Conservation (phyloP, 2,888 invertebrate genomes). For the Gibbula magus region DNA sequence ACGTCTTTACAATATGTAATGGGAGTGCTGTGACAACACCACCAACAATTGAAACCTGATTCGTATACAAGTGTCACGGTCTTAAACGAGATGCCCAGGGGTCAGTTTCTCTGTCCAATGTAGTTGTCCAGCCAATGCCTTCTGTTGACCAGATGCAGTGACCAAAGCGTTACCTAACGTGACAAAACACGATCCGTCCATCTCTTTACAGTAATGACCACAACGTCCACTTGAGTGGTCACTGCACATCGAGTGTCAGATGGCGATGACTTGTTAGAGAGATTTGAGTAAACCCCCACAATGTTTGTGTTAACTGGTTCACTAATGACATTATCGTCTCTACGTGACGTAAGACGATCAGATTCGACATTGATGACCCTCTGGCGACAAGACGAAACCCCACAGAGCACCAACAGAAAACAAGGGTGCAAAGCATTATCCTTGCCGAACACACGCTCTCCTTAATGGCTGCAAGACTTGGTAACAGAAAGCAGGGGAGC, state of each 20-base stretch:
- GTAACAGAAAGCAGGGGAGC: not conserved
- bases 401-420: slow-evolving; percentile 8
- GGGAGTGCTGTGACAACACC: too few relatives aligned
- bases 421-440: not conserved
- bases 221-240: not conserved
- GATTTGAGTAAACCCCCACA: not conserved
- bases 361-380: not conserved
- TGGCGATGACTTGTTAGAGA: not conserved
- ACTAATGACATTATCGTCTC: slow-evolving; percentile 10
- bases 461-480: not conserved
- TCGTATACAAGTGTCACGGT: too few relatives aligned
- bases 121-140: too few relatives aligned
- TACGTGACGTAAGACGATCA: not conserved
- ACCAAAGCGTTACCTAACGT: too few relatives aligned
- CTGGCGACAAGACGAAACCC: not conserved
- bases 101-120: too few relatives aligned
- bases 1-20: too few relatives aligned
- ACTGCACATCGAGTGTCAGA: not conserved
- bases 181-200: too few relatives aligned
- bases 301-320: not conserved
- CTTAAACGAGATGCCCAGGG: too few relatives aligned
- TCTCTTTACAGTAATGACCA: too few relatives aligned
- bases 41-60: too few relatives aligned
- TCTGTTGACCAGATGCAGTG: too few relatives aligned
- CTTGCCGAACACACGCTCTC: not conserved